These are phyloP conservation scores for Chaetophractus vellerosus DNA, from an alignment of 2,797 vertebrate species.

Conservation along the genomic window DNA sequence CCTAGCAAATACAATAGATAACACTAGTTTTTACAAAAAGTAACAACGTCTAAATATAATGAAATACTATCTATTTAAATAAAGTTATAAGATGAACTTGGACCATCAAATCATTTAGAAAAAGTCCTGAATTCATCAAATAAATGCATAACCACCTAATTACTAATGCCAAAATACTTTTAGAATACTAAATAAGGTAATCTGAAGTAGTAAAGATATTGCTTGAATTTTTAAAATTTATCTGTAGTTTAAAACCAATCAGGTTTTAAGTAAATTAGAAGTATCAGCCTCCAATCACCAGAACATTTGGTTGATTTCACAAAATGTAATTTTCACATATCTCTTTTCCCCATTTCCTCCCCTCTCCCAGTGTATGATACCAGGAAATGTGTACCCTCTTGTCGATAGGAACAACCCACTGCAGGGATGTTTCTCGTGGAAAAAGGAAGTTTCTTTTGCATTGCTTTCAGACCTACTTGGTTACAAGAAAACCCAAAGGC, in stretches of 20 bases:
- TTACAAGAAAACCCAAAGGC: slow-evolving; percentile 84
- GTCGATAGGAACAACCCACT: slow-evolving; percentile 87
- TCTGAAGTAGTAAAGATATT: slow-evolving; percentile 26
- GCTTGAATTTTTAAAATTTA: slow-evolving; percentile 24
- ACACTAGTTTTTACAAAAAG: not conserved
- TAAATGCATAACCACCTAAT: slow-evolving; percentile 27
- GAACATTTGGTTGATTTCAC: slow-evolving; percentile 23
- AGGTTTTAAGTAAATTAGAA: slow-evolving; percentile 55
- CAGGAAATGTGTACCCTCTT: slow-evolving; percentile 80
- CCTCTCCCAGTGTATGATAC: not conserved
- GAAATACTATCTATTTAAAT: slow-evolving; percentile 31
- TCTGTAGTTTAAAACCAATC: slow-evolving; percentile 48
- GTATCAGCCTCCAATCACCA: slow-evolving; percentile 35
- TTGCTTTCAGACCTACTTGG: slow-evolving; percentile 84
- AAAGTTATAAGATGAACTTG: slow-evolving; percentile 56
- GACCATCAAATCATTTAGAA: slow-evolving; percentile 33
- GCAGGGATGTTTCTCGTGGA: slow-evolving; percentile 86
- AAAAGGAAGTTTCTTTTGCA: slow-evolving; percentile 86
- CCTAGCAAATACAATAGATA: slow-evolving; percentile 54
- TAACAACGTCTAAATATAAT: not conserved
- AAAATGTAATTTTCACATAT: not conserved
- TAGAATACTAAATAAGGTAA: slow-evolving; percentile 62
- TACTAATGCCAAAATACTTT: slow-evolving; percentile 44
- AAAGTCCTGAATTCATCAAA: slow-evolving; percentile 61
- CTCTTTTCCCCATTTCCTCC: not conserved